Evolutionary conservation across 2,888 invertebrate genomes (phyloP), one percentile per base, ranked within the genome.

Genomic region (Agrochola macilenta): DNA sequence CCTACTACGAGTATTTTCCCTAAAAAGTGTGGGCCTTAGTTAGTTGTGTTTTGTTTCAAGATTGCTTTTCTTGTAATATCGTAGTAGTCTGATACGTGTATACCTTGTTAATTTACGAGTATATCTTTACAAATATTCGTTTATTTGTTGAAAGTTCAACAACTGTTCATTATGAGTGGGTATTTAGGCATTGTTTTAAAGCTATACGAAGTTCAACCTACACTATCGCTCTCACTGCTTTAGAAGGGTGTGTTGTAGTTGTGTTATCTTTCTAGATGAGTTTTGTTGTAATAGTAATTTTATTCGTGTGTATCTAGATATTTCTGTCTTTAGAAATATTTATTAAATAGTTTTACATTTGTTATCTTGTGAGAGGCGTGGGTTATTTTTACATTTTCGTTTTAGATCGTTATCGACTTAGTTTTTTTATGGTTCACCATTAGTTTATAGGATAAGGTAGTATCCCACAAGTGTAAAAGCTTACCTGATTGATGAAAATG

Each of bases 171-270:
- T 35, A 35, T 11, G 5, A 17, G 26, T 12, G 9, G 11, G 23
- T 49, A 23, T 9, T 35, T 0, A 23, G 17, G 26, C 3, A 20
- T 60, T 69, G 11, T 60, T 39, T 26, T 69, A 20, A 20, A 12
- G 26, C 14, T 23, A 9, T 60, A 12, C 0, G 0, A 46, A 35
- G 9, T 71, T 12, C 5, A 30, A 35, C 14, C 30, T 26, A 91
- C 91, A 92, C 80, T 90, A 86, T 83, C 87, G 87, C 88, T 88
- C 35, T 5, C 43, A 54, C 46, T 57, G 17, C 26, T 66, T 65
- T 65, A 72, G 30, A 69, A 63, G 52, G 63, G 54, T 82, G 61
- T 52, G 52, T 23, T n/a, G 52, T 46, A 35, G 43, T 63, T 57
- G 12, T 79, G 43, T 70, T 69, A 66, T 39, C 26, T 73, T 49